Percentiles rank a stretch among this genome's conserved stretches.
phyloP scores from a whole-genome alignment of 2,113 vertebrate species.

The Xenus cinereus region DNA sequence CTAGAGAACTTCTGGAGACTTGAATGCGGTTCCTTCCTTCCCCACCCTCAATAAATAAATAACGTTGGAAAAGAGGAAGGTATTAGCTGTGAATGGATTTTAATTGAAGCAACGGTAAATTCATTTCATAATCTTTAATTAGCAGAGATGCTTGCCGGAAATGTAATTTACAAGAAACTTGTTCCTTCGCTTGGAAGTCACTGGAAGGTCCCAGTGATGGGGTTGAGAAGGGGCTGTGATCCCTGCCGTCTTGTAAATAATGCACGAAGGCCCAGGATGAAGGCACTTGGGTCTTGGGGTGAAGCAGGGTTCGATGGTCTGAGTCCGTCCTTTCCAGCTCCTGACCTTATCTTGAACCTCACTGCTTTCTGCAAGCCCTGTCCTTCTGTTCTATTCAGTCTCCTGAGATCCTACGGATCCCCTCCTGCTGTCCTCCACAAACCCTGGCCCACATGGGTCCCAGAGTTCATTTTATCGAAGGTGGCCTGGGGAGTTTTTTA shows the following conservation, averaged over 20 bases:
- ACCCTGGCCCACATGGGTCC: background rate
- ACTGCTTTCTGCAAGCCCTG: background rate
- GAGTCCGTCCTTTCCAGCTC: background rate
- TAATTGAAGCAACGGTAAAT: conserved; percentile 53
- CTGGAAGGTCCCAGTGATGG: background rate
- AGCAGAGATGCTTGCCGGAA: background rate
- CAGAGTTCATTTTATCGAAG: background rate
- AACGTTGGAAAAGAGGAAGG: conserved; percentile 28
- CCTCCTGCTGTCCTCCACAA: background rate
- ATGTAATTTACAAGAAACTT: conserved; percentile 24
- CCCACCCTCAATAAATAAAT: conserved; percentile 40
- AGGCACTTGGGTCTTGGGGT: background rate
- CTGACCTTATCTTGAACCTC: conserved; percentile 5
- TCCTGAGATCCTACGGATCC: background rate
- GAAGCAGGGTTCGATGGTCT: background rate
- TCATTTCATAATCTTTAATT: conserved; percentile 56
- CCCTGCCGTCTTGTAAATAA: background rate
- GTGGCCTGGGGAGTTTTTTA: background rate
- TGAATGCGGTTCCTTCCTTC: background rate
- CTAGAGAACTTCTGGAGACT: conserved; percentile 52
- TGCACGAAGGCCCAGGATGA: background rate
- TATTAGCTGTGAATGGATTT: conserved; percentile 62
- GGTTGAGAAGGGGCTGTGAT: background rate
- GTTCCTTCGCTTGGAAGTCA: background rate
- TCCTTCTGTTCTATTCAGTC: background rate